Conservation (phyloP, 2,113 vertebrate species). For the Thryonomys swinderianus region DNA sequence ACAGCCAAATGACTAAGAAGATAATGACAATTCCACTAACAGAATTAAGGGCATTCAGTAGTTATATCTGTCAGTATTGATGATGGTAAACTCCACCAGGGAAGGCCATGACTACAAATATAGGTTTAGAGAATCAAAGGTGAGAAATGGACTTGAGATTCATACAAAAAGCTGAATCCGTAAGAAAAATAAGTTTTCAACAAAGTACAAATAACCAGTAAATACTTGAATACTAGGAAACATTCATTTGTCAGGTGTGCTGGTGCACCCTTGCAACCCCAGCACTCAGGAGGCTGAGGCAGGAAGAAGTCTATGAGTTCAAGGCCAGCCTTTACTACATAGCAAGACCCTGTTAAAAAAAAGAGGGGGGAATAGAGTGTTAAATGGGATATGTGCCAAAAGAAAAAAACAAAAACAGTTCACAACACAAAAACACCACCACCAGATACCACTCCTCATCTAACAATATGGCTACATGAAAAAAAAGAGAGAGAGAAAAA, state of each 20-base stretch:
- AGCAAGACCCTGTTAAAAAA: background rate
- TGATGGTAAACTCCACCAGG: background rate
- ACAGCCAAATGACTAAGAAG: conserved; percentile 20
- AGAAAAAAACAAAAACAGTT: background rate
- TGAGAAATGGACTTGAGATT: conserved; percentile 21
- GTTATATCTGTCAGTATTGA: background rate
- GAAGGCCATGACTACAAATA: background rate
- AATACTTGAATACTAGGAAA: background rate
- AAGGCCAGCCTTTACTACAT: background rate
- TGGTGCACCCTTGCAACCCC: background rate
- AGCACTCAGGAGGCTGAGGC: background rate
- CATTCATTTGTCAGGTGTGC: background rate
- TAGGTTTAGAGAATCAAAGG: conserved; percentile 13
- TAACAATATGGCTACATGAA: background rate
- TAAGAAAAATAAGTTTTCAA: conserved; percentile 33
- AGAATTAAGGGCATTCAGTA: conserved; percentile 18
- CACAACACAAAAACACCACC: background rate
- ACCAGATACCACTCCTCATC: background rate
- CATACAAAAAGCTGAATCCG: background rate
- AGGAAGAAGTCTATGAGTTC: background rate
- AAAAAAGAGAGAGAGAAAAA: too few relatives aligned
- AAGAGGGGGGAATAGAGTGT: background rate
- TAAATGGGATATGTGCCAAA: background rate
- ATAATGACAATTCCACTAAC: conserved; percentile 4
- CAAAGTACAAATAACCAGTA: background rate